Evolutionary conservation across 2,113 vertebrate genomes (phyloP).

Genomic region (Perca fluviatilis): DNA sequence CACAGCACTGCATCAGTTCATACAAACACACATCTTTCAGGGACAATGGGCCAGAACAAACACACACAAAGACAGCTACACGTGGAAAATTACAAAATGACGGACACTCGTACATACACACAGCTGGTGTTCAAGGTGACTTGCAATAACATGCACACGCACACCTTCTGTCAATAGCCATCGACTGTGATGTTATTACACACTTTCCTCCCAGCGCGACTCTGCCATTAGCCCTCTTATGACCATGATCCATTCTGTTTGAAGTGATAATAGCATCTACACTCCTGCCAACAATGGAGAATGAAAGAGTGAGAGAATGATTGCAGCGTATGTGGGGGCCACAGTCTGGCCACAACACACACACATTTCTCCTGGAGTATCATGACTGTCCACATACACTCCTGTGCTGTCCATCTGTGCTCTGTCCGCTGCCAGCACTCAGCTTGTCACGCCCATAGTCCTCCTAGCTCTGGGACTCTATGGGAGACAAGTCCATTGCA

Average conservation of each 20-base stretch:
- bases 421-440: conserved; percentile 65
- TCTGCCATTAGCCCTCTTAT: conserved; percentile 75
- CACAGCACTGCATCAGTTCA: conserved; percentile 5
- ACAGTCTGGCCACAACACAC: conserved; percentile 58
- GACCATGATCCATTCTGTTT: conserved; percentile 80
- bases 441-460: conserved; percentile 50
- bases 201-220: conserved; percentile 65
- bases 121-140: conserved; percentile 75
- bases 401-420: conserved; percentile 77
- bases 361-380: conserved; percentile 48
- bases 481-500: conserved; percentile 2
- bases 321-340: conserved; percentile 57
- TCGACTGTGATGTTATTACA: conserved; percentile 78
- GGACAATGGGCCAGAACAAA: conserved; percentile 28
- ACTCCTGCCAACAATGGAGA: conserved; percentile 64
- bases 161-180: conserved; percentile 78
- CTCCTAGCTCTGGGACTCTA: conserved; percentile 38
- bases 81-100: conserved; percentile 37
- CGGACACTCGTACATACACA: conserved; percentile 47
- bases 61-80: conserved; percentile 10
- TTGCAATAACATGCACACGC: conserved; percentile 45
- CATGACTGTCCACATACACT: conserved; percentile 57
- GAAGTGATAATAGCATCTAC: conserved; percentile 77
- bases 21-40: conserved; percentile 12
- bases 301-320: conserved; percentile 67